phyloP scores from a whole-genome alignment of 2,113 vertebrate genomes.

The Syngnathoides biaculeatus region DNA sequence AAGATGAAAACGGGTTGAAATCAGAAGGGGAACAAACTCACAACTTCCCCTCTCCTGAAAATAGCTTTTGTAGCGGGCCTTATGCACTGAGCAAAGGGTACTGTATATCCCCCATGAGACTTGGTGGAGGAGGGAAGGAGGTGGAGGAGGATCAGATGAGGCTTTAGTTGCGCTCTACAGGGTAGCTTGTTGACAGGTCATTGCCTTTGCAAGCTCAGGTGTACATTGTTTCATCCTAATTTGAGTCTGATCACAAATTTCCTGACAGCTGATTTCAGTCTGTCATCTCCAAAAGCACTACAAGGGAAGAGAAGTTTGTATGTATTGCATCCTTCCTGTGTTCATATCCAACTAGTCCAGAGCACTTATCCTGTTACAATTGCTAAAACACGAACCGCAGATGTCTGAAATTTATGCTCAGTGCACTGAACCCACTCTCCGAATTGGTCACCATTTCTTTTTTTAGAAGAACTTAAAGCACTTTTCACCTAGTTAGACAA shows the following conservation, averaged over 20 bases:
- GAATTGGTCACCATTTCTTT: background rate
- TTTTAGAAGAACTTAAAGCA: background rate
- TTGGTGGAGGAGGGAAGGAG: constrained; percentile 20
- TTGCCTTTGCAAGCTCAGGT: constrained; percentile 35
- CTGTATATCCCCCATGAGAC: constrained; percentile 27
- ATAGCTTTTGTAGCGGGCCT: constrained; percentile 50
- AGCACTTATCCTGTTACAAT: constrained; percentile 30
- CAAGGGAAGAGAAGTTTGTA: constrained; percentile 23
- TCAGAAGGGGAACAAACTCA: constrained; percentile 49
- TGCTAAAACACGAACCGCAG: background rate
- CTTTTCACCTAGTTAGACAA: background rate
- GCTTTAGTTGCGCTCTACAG: constrained; percentile 23
- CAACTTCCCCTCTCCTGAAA: constrained; percentile 50
- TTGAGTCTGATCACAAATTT: constrained; percentile 46
- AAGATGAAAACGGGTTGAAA: constrained; percentile 56
- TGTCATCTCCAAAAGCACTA: constrained; percentile 14
- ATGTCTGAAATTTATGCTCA: background rate
- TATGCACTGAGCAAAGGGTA: constrained; percentile 54
- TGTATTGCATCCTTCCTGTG: constrained; percentile 16
- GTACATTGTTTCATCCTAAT: constrained; percentile 42
- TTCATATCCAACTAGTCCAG: constrained; percentile 13
- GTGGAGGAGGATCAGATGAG: constrained; percentile 39
- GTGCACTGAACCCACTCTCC: background rate
- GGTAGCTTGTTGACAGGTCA: constrained; percentile 50
- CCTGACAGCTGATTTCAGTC: constrained; percentile 28